These are phyloP conservation scores for Campaea margaritaria DNA, from an alignment of 2,888 invertebrate species.

Conservation along the genomic window DNA sequence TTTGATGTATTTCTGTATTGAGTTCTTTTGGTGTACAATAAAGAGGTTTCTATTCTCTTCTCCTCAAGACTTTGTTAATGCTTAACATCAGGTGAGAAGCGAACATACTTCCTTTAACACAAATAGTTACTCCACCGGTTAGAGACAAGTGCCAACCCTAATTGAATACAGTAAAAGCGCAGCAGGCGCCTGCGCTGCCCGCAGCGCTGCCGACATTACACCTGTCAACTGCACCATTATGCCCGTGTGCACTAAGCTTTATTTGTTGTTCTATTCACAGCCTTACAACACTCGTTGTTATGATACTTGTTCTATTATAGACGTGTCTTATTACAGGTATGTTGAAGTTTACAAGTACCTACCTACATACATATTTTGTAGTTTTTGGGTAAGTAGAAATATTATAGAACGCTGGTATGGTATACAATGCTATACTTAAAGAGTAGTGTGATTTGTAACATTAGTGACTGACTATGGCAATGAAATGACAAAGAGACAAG, in stretches of 20 bases:
- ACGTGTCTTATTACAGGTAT: constrained; percentile 52
- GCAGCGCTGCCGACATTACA: constrained; percentile 36
- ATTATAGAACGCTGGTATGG: no score
- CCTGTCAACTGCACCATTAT: constrained; percentile 45
- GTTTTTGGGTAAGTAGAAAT: not conserved
- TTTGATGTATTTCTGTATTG: no score
- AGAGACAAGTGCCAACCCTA: constrained; percentile 16
- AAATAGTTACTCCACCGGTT: no score
- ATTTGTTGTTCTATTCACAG: constrained; percentile 34
- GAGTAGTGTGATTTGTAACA: no score
- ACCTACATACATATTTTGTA: not conserved
- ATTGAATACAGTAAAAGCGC: constrained; percentile 1
- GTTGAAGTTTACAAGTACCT: constrained; percentile 8
- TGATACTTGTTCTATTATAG: constrained; percentile 26
- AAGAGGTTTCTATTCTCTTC: no score
- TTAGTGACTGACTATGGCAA: no score
- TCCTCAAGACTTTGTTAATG: no score
- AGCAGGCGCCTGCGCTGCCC: constrained; percentile 38
- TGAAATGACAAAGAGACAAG: no score
- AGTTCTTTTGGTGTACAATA: no score
- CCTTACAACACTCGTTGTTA: constrained; percentile 6
- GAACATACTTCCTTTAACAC: no score
- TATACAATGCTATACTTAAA: no score
- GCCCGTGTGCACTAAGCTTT: constrained; percentile 17
- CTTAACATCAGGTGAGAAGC: no score